These are phyloP conservation scores for Drosophila atripex DNA, from an alignment of 2,888 invertebrate genomes.

Conservation along the genomic window DNA sequence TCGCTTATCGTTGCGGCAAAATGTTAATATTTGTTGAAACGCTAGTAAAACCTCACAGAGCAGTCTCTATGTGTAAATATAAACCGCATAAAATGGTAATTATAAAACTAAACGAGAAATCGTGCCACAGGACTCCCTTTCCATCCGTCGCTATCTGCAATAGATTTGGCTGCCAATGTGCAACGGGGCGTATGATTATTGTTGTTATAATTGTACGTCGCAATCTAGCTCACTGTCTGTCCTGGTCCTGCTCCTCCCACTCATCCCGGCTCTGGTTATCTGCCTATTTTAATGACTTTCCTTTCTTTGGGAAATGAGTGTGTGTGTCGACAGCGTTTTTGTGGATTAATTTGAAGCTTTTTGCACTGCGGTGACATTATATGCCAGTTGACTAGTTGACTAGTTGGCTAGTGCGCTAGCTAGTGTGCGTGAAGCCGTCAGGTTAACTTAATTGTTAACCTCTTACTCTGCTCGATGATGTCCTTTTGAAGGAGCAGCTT, in stretches of 20 bases:
- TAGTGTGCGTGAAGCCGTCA: slow-evolving; percentile 4
- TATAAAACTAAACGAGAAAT: slow-evolving; percentile 69
- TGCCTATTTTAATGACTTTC: slow-evolving; percentile 67
- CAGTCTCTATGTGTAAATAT: slow-evolving; percentile 59
- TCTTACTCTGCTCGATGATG: neutral
- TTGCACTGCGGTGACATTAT: slow-evolving; percentile 30
- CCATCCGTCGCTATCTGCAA: slow-evolving; percentile 55
- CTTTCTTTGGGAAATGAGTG: slow-evolving; percentile 28
- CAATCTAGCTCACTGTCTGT: slow-evolving; percentile 24
- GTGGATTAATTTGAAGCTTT: slow-evolving; percentile 40
- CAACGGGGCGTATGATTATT: slow-evolving; percentile 78
- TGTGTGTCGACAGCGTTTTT: slow-evolving; percentile 24
- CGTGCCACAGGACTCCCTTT: slow-evolving; percentile 35
- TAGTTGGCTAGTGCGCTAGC: slow-evolving; percentile 54
- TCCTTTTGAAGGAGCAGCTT: slow-evolving; percentile 16
- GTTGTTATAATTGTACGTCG: slow-evolving; percentile 65
- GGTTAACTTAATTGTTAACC: slow-evolving; percentile 25
- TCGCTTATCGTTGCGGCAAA: slow-evolving; percentile 74
- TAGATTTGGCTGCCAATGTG: slow-evolving; percentile 64
- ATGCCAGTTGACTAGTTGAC: slow-evolving; percentile 48
- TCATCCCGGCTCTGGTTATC: slow-evolving; percentile 6
- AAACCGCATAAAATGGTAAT: slow-evolving; percentile 74
- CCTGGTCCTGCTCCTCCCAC: neutral
- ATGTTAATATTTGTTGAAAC: slow-evolving; percentile 77
- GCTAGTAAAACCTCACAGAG: slow-evolving; percentile 36